Base-by-base conservation (phyloP, 2,888 invertebrate species). In the Spisula solida region DNA sequence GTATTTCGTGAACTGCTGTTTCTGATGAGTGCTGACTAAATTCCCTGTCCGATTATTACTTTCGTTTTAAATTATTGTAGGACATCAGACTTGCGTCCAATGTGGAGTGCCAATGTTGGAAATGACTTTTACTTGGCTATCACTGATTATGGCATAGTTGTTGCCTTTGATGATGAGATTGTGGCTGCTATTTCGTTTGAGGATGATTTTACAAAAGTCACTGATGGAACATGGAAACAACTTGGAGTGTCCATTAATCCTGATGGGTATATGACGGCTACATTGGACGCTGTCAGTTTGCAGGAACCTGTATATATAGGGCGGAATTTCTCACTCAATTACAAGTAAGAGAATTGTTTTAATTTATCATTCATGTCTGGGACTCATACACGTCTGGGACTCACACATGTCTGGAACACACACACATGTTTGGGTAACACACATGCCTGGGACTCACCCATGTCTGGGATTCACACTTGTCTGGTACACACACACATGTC, bases 151-250 rank as follows among this genome's bases (percentile, higher is more conserved):
- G 81, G 86, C 48, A 70, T 86, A 51, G 20, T 20, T 48, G 86
- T 60, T 8, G 18, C 1, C 48, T 34, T 34, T 29, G 56, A 41
- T 25, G 29, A 18, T 18, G 34, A 31, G 0, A n/a, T 6, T 47
- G 31, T 34, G 0, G 66, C 0, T 2, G 16, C 25, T 55, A 75
- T 86, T 14, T 1, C 0, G 2, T 86, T 86, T 82, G 29, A 16
- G 34, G 56, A 82, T 6, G 56, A 80, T 25, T 81, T 70, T 47
- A 55, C 25, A 1, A 18, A 80, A 78, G 12, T 90, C 20, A 55
- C 70, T 85, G 88, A 92, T 85, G 89, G 88, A 29, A 70, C 86
- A 41, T 92, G 91, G 92, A 89, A 90, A 78, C 83, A 85, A 41
- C 48, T 92, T 29, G 92, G 82, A 4, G 48, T 91, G 0, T 66